Conservation (phyloP, 2,113 vertebrate species). For the Lophius piscatorius region DNA sequence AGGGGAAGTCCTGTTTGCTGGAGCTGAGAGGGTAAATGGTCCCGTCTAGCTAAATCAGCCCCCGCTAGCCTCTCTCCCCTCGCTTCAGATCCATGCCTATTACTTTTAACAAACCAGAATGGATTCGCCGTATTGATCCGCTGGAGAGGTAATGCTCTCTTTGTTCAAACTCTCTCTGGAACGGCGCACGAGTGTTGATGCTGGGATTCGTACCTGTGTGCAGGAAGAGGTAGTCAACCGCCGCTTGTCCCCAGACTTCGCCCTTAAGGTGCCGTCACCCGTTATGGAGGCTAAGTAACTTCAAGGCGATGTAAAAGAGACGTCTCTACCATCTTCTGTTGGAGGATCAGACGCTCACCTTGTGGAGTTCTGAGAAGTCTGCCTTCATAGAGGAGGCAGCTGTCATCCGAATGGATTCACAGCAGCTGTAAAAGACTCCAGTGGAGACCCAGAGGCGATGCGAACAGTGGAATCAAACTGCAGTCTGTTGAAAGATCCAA, state of each 20-base stretch:
- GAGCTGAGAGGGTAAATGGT: conserved; percentile 60
- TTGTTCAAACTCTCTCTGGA: conserved; percentile 41
- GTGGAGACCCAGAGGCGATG: conserved; percentile 15
- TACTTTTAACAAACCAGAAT: conserved; percentile 76
- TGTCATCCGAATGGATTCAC: conserved; percentile 22
- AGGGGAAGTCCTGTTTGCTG: conserved; percentile 52
- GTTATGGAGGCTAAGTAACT: too few relatives aligned
- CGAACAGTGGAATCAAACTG: background rate
- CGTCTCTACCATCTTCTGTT: too few relatives aligned
- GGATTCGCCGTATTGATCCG: conserved; percentile 69
- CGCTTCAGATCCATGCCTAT: conserved; percentile 70
- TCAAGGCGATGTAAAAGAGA: too few relatives aligned
- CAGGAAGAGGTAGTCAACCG: background rate
- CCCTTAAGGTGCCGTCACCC: too few relatives aligned
- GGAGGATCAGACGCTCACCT: background rate
- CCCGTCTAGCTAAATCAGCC: conserved; percentile 53
- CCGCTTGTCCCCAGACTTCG: too few relatives aligned
- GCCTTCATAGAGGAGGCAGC: conserved; percentile 5
- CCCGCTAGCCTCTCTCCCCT: conserved; percentile 40
- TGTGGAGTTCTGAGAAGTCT: background rate
- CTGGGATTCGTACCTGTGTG: conserved; percentile 1
- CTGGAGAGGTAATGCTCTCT: conserved; percentile 60
- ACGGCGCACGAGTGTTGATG: background rate
- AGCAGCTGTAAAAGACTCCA: conserved; percentile 11
- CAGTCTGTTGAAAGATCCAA: background rate